A percentile compares a stretch with the other conserved stretches of the same genome.
phyloP scores from a whole-genome alignment of 2,797 vertebrate genomes.

The Xenopus petersii region DNA sequence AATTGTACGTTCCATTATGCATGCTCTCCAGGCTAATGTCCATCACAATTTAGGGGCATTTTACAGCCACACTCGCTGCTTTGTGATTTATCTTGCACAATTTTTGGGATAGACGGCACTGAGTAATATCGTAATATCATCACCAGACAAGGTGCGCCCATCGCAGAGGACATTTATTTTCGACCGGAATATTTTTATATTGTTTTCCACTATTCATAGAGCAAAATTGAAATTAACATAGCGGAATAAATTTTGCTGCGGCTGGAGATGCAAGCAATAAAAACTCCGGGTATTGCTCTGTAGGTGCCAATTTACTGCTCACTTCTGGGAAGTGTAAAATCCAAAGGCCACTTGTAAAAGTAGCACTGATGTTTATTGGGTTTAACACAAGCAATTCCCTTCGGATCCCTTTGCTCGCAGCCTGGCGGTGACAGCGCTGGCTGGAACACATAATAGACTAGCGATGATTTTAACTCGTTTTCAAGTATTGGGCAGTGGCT shows the following conservation, averaged over 20 bases:
- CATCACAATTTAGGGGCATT: slow-evolving; percentile 35
- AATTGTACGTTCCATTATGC: slow-evolving; percentile 17
- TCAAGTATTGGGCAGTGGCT: too few species aligned
- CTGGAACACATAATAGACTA: too few species aligned
- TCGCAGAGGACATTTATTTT: too few species aligned
- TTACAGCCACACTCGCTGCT: too few species aligned
- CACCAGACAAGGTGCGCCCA: too few species aligned
- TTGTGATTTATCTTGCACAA: too few species aligned
- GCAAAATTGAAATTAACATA: background rate
- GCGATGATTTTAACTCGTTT: too few species aligned
- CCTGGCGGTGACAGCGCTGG: too few species aligned
- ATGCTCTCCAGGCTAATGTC: slow-evolving; percentile 32
- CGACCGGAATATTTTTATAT: too few species aligned
- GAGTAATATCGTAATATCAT: too few species aligned
- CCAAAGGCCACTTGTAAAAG: background rate
- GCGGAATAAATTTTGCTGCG: background rate
- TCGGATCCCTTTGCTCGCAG: too few species aligned
- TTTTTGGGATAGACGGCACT: too few species aligned
- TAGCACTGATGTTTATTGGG: background rate
- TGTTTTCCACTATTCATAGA: slow-evolving; percentile 5
- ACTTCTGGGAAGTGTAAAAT: background rate
- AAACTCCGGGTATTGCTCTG: background rate
- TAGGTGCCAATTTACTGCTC: background rate
- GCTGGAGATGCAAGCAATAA: background rate
- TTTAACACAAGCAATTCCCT: background rate